A percentile compares a stretch with the other conserved stretches of the same genome.
phyloP scores from a whole-genome alignment of 2,797 vertebrate species.

The Microctenopoma lineatum region DNA sequence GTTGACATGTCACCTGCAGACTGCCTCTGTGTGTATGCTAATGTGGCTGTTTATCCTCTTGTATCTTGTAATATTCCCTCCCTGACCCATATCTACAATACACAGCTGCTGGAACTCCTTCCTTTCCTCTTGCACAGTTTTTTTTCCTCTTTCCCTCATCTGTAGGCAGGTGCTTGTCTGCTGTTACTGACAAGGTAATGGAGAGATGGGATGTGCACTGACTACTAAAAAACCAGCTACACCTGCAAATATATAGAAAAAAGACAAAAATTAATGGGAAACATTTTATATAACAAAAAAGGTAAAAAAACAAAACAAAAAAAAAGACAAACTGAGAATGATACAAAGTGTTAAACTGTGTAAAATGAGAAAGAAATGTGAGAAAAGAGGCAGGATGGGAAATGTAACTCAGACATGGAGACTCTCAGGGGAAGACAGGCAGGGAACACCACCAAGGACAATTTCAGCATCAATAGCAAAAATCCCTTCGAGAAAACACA shows the following conservation, averaged over 20 bases:
- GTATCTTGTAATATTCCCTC: slow-evolving; percentile 46
- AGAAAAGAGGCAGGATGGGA: slow-evolving; percentile 26
- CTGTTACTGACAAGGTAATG: slow-evolving; percentile 65
- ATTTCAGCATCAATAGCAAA: slow-evolving; percentile 55
- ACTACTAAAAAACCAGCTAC: slow-evolving; percentile 51
- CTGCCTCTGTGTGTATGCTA: slow-evolving; percentile 15
- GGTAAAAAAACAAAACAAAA: background rate
- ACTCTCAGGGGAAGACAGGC: slow-evolving; percentile 50
- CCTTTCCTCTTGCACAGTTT: slow-evolving; percentile 7
- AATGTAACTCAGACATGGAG: slow-evolving; percentile 10
- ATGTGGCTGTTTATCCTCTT: slow-evolving; percentile 36
- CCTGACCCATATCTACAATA: slow-evolving; percentile 55
- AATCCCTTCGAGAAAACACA: slow-evolving; percentile 47
- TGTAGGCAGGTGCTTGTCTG: slow-evolving; percentile 65
- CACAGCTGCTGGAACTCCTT: slow-evolving; percentile 57
- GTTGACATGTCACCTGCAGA: slow-evolving; percentile 12
- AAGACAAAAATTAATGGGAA: slow-evolving; percentile 3
- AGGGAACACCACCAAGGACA: slow-evolving; percentile 67
- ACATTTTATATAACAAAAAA: background rate
- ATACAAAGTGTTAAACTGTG: slow-evolving; percentile 7
- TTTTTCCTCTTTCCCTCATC: slow-evolving; percentile 54
- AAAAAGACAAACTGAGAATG: background rate
- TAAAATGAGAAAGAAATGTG: background rate
- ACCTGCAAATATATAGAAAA: slow-evolving; percentile 36
- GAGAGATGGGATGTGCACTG: slow-evolving; percentile 52